Percentiles rank a stretch among this genome's conserved stretches.
Conservation (phyloP, 2,888 invertebrate species). For the Chloroclysta siterata region DNA sequence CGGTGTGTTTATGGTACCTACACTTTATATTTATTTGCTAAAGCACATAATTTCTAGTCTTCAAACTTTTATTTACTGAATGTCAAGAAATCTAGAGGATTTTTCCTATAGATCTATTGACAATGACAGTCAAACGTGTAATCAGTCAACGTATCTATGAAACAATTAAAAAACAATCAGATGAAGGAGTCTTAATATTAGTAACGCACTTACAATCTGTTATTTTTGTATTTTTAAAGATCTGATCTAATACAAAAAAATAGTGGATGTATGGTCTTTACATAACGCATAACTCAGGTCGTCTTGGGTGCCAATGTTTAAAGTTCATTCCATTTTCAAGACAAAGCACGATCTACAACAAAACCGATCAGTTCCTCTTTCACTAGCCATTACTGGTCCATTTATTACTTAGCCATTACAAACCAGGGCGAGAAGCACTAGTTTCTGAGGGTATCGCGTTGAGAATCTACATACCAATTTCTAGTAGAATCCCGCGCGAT, state of each 20-base stretch:
- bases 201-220: too few species aligned
- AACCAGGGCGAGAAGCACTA: not conserved
- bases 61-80: too few species aligned
- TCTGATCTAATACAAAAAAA: too few species aligned
- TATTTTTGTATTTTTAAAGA: too few species aligned
- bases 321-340: not conserved
- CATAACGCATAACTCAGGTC: too few species aligned
- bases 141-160: too few species aligned
- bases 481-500: not conserved
- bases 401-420: slow-evolving; percentile 7
- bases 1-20: slow-evolving; percentile 11
- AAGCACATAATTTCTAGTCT: slow-evolving; percentile 4
- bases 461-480: not conserved
- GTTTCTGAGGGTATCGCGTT: not conserved
- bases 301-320: not conserved
- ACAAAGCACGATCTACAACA: slow-evolving; percentile 1
- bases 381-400: slow-evolving; percentile 3
- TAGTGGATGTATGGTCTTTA: too few species aligned
- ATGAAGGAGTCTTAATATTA: too few species aligned
- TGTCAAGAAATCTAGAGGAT: too few species aligned
- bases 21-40: slow-evolving; percentile 10
- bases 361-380: slow-evolving; percentile 3
- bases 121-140: too few species aligned
- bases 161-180: too few species aligned
- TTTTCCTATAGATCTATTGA: too few species aligned